These are phyloP conservation scores for Picus viridis DNA, from an alignment of 2,797 vertebrate genomes.

Conservation along the genomic window DNA sequence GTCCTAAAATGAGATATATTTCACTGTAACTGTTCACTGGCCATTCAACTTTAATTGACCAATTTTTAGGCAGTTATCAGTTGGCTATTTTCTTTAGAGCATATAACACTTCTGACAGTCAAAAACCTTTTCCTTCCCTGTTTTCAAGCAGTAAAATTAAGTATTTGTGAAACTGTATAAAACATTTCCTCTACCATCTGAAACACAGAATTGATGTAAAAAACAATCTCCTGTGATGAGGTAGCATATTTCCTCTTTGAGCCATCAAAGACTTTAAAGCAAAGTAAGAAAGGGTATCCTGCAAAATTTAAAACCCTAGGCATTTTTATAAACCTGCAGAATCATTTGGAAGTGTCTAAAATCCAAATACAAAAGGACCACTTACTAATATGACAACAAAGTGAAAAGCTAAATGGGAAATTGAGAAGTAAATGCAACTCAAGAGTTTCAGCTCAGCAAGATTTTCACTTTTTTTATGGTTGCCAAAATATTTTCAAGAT, in stretches of 20 bases:
- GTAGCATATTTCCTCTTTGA: slow-evolving; percentile 49
- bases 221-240: slow-evolving; percentile 56
- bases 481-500: not conserved
- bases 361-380: slow-evolving; percentile 6
- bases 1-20: slow-evolving; percentile 54
- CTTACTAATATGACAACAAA: not conserved
- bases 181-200: slow-evolving; percentile 59
- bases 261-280: slow-evolving; percentile 20
- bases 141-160: slow-evolving; percentile 26
- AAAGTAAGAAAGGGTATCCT: slow-evolving; percentile 40
- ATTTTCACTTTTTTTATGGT: not conserved
- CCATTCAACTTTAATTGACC: slow-evolving; percentile 76
- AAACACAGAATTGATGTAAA: slow-evolving; percentile 68
- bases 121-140: slow-evolving; percentile 62
- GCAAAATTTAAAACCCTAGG: not conserved
- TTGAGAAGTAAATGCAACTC: not conserved
- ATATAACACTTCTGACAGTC: slow-evolving; percentile 61
- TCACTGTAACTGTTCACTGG: slow-evolving; percentile 59
- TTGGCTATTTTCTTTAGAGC: slow-evolving; percentile 68
- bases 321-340: slow-evolving; percentile 2
- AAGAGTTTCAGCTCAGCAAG: not conserved
- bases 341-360: slow-evolving; percentile 16
- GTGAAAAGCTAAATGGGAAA: not conserved
- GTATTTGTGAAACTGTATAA: slow-evolving; percentile 66
- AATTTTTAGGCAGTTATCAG: slow-evolving; percentile 71